Evolutionary conservation across 2,888 invertebrate species (phyloP), one percentile per base, ranked within the genome.

Genomic region (Fragum sueziense): DNA sequence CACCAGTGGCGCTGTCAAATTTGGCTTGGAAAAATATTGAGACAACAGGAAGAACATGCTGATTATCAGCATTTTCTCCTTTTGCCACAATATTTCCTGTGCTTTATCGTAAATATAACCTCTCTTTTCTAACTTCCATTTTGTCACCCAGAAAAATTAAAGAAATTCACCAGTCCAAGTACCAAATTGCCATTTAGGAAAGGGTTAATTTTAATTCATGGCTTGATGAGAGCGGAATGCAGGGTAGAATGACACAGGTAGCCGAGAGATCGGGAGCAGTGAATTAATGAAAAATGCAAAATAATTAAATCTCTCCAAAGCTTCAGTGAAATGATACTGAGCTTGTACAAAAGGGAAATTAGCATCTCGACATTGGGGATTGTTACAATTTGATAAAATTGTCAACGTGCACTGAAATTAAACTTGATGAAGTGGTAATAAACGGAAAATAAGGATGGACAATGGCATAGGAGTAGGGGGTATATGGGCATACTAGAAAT

Each of bases 271-370:
- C 25, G 9, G 57, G 51, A 70, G 54, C 37, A 57, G 70, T 74
- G 74, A 78, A 74, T 74, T 70, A 67, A 74, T 65, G 65, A 74
- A 74, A n/a, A 70, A 74, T 54, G 62, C 65, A 74, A 70, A 67
- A 79, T 79, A 79, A 79, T 79, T 71, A 79, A 79, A 74, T 74
- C 57, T 61, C 70, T 71, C 62, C 51, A n/a, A 27, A 41, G 33
- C 27, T 59, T 54, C 52, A 71, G 31, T 74, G 74, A 79, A 74
- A 79, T 68, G 74, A 79, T 79, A 79, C 70, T 70, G 71, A 74
- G 70, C 70, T 59, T 62, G 67, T 33, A 79, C 79, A 79, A 79
- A 69, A 37, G 31, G 37, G 61, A 74, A 78, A 78, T 78, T 78
- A 78, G 78, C 65, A 41, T 77, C 51, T 71, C 41, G 27, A 74